Conservation (phyloP, 2,797 vertebrate species). For the Argya squamiceps region DNA sequence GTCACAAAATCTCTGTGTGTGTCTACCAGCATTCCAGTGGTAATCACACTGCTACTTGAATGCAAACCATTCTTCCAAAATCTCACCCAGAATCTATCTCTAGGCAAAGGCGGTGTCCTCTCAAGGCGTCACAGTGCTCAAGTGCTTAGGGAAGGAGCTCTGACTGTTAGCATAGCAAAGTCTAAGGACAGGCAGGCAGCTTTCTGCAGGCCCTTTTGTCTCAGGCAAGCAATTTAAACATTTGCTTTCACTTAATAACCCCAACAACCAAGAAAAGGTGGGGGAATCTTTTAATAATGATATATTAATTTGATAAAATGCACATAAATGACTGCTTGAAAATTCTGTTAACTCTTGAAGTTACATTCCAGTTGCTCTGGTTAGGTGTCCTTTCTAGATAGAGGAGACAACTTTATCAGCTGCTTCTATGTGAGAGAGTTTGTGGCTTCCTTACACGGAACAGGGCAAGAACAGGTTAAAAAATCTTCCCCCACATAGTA, state of each 20-base stretch:
- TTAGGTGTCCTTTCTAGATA: background rate
- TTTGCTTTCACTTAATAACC: background rate
- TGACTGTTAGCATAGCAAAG: background rate
- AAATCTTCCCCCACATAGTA: background rate
- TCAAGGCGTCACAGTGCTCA: background rate
- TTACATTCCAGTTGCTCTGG: background rate
- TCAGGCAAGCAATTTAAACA: background rate
- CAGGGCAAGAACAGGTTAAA: slow-evolving; percentile 20
- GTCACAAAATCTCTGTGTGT: background rate
- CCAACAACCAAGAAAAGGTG: background rate
- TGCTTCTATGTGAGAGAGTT: background rate
- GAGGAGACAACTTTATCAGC: background rate
- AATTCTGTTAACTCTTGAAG: background rate
- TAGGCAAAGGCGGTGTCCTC: background rate
- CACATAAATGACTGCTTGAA: background rate
- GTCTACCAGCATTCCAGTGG: background rate
- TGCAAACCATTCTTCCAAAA: slow-evolving; percentile 21
- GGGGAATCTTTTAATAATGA: background rate
- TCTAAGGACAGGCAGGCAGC: background rate
- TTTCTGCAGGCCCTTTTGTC: background rate
- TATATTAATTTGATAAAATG: background rate
- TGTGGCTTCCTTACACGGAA: rapidly evolving
- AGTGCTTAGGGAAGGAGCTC: background rate
- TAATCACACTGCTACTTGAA: background rate
- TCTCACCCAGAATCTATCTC: slow-evolving; percentile 11